Conservation (phyloP, 2,888 invertebrate species). For the Polydrusus tereticollis region DNA sequence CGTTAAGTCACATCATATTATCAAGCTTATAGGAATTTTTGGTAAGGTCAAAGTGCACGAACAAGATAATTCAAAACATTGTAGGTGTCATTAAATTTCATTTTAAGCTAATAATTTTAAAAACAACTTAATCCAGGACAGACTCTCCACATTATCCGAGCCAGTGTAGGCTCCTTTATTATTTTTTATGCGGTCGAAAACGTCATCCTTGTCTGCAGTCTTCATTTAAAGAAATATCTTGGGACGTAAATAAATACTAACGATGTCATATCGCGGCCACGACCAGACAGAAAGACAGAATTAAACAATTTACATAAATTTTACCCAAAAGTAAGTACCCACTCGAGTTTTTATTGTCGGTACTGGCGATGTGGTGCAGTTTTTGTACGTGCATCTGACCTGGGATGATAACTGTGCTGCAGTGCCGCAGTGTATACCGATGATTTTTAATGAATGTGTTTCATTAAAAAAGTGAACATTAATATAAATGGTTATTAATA, state of each 20-base stretch:
- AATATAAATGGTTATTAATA: too few relatives aligned
- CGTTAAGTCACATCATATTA: too few relatives aligned
- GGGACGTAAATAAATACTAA: conserved; percentile 31
- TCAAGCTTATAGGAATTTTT: too few relatives aligned
- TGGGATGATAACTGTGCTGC: conserved; percentile 1
- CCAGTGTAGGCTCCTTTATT: conserved; percentile 30
- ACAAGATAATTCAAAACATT: too few relatives aligned
- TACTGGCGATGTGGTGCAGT: conserved; percentile 8
- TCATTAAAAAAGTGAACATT: too few relatives aligned
- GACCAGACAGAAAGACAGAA: conserved; percentile 33
- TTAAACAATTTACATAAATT: conserved; percentile 40
- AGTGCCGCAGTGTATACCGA: background rate
- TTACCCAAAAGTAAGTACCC: conserved; percentile 23
- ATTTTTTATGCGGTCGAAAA: conserved; percentile 30
- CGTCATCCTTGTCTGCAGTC: conserved; percentile 29
- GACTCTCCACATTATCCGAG: conserved; percentile 18
- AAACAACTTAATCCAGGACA: conserved; percentile 10
- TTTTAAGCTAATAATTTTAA: background rate
- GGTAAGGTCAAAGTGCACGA: too few relatives aligned
- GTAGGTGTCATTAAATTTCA: too few relatives aligned
- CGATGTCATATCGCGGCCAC: conserved; percentile 31
- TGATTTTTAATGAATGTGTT: too few relatives aligned
- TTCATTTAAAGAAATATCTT: conserved; percentile 37
- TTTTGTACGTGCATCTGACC: background rate
- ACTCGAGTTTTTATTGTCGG: conserved; percentile 23